Evolutionary conservation across 2,888 invertebrate species (phyloP).

Genomic region (Orthonychiurus folsomi): DNA sequence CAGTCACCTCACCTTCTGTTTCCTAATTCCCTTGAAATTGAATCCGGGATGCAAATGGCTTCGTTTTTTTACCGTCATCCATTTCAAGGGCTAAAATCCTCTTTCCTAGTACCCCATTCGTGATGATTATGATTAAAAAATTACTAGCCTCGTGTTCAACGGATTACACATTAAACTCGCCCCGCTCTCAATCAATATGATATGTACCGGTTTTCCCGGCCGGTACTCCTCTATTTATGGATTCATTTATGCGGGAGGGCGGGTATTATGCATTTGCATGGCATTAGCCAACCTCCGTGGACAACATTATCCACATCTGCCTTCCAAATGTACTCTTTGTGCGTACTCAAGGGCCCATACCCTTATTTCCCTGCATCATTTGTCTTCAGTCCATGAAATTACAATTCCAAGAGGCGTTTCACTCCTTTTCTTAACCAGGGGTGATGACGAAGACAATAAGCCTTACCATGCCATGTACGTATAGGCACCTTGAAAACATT

Average conservation of each 20-base stretch:
- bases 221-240: not conserved
- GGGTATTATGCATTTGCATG: not conserved
- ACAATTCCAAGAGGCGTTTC: not conserved
- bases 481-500: no score
- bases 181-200: not conserved
- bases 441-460: conserved; percentile 1
- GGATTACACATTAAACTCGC: not conserved
- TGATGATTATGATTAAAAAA: conserved; percentile 1
- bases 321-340: not conserved
- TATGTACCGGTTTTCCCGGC: no score
- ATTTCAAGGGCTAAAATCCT: no score
- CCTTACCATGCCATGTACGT: no score
- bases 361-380: not conserved
- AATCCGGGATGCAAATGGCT: no score
- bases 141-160: not conserved
- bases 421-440: not conserved
- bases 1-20: no score
- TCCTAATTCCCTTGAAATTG: no score
- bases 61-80: no score
- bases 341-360: not conserved
- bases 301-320: not conserved
- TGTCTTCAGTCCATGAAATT: not conserved
- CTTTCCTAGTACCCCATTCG: not conserved
- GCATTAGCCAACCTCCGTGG: no score
- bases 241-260: not conserved